Evolutionary conservation across 2,797 vertebrate genomes (phyloP).

Genomic region (Trachurus trachurus): DNA sequence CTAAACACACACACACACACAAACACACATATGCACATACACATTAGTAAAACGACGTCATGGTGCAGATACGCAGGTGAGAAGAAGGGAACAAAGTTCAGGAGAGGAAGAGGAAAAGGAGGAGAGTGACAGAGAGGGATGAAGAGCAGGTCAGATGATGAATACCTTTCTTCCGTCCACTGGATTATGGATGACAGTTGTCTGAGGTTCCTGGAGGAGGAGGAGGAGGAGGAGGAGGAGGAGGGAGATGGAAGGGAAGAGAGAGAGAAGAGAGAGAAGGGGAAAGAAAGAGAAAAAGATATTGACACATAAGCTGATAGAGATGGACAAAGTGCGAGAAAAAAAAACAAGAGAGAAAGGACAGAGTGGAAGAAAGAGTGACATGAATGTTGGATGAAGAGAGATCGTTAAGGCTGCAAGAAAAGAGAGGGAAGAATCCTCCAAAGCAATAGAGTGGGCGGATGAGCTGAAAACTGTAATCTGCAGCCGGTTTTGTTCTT

Average conservation of each 20-base stretch:
- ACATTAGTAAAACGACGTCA: conserved; percentile 18
- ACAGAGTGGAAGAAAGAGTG: conserved; percentile 68
- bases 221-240: conserved; percentile 75
- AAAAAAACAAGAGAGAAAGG: conserved; percentile 19
- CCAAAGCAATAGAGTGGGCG: conserved; percentile 60
- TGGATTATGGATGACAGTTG: conserved; percentile 98
- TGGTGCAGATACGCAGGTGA: conserved; percentile 51
- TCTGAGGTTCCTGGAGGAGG: conserved; percentile 92
- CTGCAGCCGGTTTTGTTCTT: conserved; percentile 55
- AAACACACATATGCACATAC: conserved; percentile 9
- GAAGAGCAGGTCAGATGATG: conserved; percentile 48
- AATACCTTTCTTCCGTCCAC: conserved; percentile 95
- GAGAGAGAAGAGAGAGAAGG: conserved; percentile 31
- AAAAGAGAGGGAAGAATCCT: conserved; percentile 57
- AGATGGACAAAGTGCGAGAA: conserved; percentile 34
- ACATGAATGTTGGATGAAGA: conserved; percentile 84
- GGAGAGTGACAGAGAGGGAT: conserved; percentile 51
- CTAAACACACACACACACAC: not conserved
- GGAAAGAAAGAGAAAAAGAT: conserved; percentile 48
- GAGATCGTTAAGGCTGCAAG: conserved; percentile 67
- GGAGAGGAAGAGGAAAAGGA: conserved; percentile 60
- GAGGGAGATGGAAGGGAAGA: conserved; percentile 57
- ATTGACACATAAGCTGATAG: conserved; percentile 56
- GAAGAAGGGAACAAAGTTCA: conserved; percentile 59
- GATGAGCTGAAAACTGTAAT: conserved; percentile 71